phyloP scores from a whole-genome alignment of 1,140 invertebrate species.

The Charaxes varanes region DNA sequence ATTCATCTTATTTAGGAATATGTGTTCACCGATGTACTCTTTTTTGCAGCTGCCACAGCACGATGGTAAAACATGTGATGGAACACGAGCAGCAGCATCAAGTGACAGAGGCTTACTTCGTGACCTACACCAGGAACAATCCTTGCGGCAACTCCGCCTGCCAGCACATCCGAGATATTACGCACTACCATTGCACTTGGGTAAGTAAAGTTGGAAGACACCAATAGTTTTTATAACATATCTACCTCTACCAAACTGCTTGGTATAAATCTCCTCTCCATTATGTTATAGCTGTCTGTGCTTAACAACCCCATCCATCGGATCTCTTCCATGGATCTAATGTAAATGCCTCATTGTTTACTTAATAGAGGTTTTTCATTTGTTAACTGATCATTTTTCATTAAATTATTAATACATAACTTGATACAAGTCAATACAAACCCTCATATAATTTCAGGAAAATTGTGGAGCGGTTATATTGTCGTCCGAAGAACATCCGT shows the following conservation, averaged over 20 bases:
- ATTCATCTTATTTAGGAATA: too few relatives aligned
- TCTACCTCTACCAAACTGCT: too few relatives aligned
- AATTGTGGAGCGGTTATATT: slow-evolving; percentile 90
- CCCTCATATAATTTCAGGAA: slow-evolving; percentile 79
- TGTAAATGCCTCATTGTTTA: too few relatives aligned
- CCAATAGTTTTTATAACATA: too few relatives aligned
- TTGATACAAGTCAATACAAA: too few relatives aligned
- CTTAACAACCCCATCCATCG: too few relatives aligned
- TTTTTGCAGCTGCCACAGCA: slow-evolving; percentile 80
- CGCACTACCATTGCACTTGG: slow-evolving; percentile 92
- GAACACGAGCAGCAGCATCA: slow-evolving; percentile 91
- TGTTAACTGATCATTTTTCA: too few relatives aligned
- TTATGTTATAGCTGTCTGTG: too few relatives aligned
- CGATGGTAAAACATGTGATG: slow-evolving; percentile 88
- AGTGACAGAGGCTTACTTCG: slow-evolving; percentile 87
- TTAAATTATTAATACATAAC: too few relatives aligned
- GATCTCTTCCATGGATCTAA: too few relatives aligned
- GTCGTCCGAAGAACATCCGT: slow-evolving; percentile 86
- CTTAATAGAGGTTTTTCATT: too few relatives aligned
- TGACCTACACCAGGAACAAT: slow-evolving; percentile 75
- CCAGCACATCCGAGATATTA: slow-evolving; percentile 84
- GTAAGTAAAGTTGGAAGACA: slow-evolving; percentile 70
- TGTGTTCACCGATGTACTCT: slow-evolving; percentile 15
- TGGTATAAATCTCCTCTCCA: too few relatives aligned
- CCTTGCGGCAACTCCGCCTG: slow-evolving; percentile 82